Evolutionary conservation across 2,888 invertebrate genomes (phyloP).

Genomic region (Eilema depressum): DNA sequence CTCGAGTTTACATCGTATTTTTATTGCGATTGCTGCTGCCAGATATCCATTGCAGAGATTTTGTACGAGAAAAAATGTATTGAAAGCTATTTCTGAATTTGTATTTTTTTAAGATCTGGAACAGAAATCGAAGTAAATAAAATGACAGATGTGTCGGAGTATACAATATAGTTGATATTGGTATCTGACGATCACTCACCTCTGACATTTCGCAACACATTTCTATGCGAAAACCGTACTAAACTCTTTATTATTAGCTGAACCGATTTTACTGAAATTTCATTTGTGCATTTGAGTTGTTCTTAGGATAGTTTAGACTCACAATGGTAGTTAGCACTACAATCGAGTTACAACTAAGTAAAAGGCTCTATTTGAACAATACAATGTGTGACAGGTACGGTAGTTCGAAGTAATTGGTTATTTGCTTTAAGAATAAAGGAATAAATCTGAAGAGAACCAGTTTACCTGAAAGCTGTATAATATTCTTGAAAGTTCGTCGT

Average conservation of each 20-base stretch:
- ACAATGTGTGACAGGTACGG: no score
- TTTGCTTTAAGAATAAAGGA: not conserved
- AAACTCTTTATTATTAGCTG: not conserved
- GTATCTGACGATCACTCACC: not conserved
- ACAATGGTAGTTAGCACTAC: no score
- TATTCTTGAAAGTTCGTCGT: no score
- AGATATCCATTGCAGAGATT: slow-evolving; percentile 53
- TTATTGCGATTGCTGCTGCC: slow-evolving; percentile 58
- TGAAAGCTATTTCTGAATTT: slow-evolving; percentile 25
- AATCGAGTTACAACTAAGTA: no score
- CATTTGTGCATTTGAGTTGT: no score
- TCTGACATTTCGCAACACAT: not conserved
- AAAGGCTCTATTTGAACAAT: no score
- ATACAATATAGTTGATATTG: not conserved
- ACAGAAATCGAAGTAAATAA: not conserved
- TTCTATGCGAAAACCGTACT: no score
- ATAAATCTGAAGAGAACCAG: not conserved
- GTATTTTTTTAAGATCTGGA: not conserved
- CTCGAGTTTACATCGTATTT: slow-evolving; percentile 60
- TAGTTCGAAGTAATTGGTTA: no score
- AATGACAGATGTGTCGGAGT: not conserved
- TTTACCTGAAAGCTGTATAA: no score
- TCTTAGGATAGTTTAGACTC: no score
- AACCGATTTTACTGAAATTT: not conserved
- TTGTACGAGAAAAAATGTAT: slow-evolving; percentile 39